Base-by-base conservation (phyloP, 2,888 invertebrate species). In the Cyrtodaria siliqua region DNA sequence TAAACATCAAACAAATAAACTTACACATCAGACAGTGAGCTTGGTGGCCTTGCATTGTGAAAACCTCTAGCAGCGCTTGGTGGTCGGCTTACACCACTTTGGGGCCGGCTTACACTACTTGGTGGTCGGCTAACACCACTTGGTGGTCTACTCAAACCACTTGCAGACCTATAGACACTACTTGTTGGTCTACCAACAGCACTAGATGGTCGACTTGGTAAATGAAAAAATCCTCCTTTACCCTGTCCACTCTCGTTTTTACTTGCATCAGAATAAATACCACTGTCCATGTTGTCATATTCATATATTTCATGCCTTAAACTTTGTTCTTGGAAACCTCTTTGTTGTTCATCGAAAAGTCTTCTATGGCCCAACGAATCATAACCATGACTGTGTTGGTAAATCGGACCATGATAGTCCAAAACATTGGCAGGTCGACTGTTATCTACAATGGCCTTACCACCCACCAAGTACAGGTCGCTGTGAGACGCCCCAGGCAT, bases 201-300 rank as follows among this genome's bases (percentile, higher is more conserved):
- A 44, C 59, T 59, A 1, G 42, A 16, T 1, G 59, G 59, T 44
- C 59, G 2, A 26, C 59, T 59, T 14, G 59, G 26, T n/a, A 63
- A 59, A 42, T 63, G 50, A 20, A 71, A 71, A 14, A 71, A 49
- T 4, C 71, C 71, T 14, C 59, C 8, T 29, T 56, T 16, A n/a
- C 49, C 24, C 12, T n/a, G 24, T 18, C n/a, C 20, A 9, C 29
- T 2, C 18, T 27, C 27, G 12, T n/a, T 4, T 8, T n/a, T 50
- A 20, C 50, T 24, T 50, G 24, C 12, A 20, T 23, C 18, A 23
- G 24, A 24, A 50, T 23, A 20, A 50, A 50, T 2, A 50, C 24
- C 20, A 18, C 23, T 50, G 20, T 50, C 20, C n/a, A 50, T 50
- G 4, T 56, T 8, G 12, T 33, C 38, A 27, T 20, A 29, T 2